Evolutionary conservation across 2,113 vertebrate species (phyloP).

Genomic region (Burhinus oedicnemus): DNA sequence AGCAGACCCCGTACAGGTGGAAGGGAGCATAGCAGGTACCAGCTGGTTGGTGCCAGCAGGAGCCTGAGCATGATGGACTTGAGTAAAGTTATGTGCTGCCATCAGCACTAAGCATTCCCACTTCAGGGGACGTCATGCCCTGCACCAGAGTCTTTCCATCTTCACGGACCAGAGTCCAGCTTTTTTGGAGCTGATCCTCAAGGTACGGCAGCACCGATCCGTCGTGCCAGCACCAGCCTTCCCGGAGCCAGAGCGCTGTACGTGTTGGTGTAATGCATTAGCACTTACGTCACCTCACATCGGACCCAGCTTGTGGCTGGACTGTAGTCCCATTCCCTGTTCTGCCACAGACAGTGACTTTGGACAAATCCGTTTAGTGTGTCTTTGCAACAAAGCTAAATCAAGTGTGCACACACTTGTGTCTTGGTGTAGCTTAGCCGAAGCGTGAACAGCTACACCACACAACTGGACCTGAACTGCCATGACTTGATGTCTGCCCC

Average conservation of each 20-base stretch:
- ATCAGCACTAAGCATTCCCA: background rate
- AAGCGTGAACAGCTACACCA: background rate
- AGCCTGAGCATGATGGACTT: background rate
- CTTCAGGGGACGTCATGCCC: background rate
- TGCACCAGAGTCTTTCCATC: background rate
- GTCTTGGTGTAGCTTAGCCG: background rate
- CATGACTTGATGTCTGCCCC: background rate
- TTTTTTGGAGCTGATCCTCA: background rate
- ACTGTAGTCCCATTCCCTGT: background rate
- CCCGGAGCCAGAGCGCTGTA: background rate
- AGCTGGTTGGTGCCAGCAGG: background rate
- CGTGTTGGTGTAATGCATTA: background rate
- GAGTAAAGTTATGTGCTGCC: background rate
- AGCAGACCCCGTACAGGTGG: background rate
- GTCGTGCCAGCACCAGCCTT: no score
- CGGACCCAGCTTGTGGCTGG: background rate
- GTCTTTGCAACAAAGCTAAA: background rate
- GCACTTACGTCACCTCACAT: rapidly evolving
- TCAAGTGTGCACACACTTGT: background rate
- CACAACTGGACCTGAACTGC: background rate
- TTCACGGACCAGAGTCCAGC: background rate
- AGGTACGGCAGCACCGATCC: background rate
- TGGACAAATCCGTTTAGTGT: background rate
- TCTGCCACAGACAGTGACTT: background rate
- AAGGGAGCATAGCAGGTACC: background rate